These are phyloP conservation scores for Drosophila cognata DNA, from an alignment of 2,888 invertebrate species.

Conservation along the genomic window DNA sequence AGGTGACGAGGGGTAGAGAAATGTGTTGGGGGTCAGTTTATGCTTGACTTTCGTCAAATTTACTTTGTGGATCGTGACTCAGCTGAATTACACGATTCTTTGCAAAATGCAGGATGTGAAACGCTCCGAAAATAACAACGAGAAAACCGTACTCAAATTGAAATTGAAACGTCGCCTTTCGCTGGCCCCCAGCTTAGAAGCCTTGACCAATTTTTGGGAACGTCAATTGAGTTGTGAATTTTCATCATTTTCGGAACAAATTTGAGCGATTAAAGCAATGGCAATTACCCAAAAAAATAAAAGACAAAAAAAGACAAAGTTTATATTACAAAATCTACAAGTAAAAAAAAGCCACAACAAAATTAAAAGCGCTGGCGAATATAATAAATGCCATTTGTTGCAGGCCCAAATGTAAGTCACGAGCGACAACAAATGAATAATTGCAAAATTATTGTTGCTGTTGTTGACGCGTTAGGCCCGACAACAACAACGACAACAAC, in stretches of 20 bases:
- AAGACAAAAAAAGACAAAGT: slow-evolving; percentile 50
- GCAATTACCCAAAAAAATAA: slow-evolving; percentile 57
- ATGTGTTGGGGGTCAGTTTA: slow-evolving; percentile 41
- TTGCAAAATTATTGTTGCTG: slow-evolving; percentile 65
- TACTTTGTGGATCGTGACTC: slow-evolving; percentile 78
- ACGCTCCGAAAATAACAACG: slow-evolving; percentile 39
- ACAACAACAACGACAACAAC: slow-evolving; percentile 21
- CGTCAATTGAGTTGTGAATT: slow-evolving; percentile 31
- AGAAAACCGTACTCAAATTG: slow-evolving; percentile 35
- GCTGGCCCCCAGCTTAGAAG: slow-evolving; percentile 67
- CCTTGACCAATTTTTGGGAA: slow-evolving; percentile 72
- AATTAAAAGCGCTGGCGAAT: slow-evolving; percentile 67
- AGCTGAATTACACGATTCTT: slow-evolving; percentile 82
- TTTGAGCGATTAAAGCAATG: slow-evolving; percentile 59
- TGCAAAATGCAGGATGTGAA: slow-evolving; percentile 71
- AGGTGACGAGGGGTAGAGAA: not conserved
- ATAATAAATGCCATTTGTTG: slow-evolving; percentile 72
- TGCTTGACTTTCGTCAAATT: slow-evolving; percentile 56
- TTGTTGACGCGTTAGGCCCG: slow-evolving; percentile 49
- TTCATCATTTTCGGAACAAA: slow-evolving; percentile 61
- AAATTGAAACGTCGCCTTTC: slow-evolving; percentile 63
- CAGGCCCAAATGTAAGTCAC: slow-evolving; percentile 74
- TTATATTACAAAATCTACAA: slow-evolving; percentile 64
- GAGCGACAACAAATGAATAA: slow-evolving; percentile 69
- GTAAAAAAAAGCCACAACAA: slow-evolving; percentile 27